Conservation (phyloP, 2,888 invertebrate genomes). For the Tenthredo mesomela region DNA sequence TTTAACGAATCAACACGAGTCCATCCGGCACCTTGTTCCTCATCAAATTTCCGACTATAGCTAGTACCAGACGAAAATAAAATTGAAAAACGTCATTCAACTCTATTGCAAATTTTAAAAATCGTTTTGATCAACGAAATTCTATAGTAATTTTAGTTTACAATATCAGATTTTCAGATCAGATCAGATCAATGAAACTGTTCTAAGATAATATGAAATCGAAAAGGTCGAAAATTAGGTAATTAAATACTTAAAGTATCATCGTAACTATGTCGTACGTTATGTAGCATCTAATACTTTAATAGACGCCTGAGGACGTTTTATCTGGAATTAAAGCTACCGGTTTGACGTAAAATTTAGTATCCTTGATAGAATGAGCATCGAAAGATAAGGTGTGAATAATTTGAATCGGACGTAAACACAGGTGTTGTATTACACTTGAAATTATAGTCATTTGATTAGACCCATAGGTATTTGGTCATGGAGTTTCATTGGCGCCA, state of each 20-base stretch:
- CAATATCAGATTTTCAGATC: not conserved
- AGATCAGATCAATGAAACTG: not conserved
- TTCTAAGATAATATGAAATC: not conserved
- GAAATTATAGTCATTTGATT: slow-evolving; percentile 4
- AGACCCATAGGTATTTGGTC: not conserved
- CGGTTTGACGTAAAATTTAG: not conserved
- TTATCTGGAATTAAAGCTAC: not conserved
- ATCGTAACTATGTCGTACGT: not conserved
- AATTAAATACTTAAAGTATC: not conserved
- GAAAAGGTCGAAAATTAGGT: not conserved
- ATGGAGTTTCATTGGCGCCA: not conserved
- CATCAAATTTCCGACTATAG: too few relatives aligned
- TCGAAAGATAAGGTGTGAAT: not conserved
- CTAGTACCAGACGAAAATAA: too few relatives aligned
- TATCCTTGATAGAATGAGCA: not conserved
- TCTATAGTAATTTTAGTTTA: not conserved
- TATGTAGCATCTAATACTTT: not conserved
- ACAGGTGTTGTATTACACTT: not conserved
- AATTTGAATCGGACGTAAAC: slow-evolving; percentile 1
- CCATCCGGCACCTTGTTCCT: too few relatives aligned
- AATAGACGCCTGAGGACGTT: not conserved
- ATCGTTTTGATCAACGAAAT: not conserved
- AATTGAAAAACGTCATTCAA: too few relatives aligned
- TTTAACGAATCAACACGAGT: too few relatives aligned
- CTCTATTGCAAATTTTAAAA: too few relatives aligned